phyloP scores from a whole-genome alignment of 2,888 invertebrate species.

The Ephialtes manifestator region DNA sequence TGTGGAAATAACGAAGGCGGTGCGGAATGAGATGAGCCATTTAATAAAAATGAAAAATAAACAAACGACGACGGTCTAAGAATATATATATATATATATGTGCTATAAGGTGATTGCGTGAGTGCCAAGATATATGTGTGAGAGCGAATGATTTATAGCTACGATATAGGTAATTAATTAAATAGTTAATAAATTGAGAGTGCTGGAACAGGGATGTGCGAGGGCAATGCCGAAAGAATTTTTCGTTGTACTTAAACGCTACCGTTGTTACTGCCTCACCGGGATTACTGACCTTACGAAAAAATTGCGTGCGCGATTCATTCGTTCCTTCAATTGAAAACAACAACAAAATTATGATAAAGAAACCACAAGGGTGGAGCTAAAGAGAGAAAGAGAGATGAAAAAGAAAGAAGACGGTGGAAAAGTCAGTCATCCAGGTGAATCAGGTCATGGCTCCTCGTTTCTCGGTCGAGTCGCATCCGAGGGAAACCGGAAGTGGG shows the following conservation, averaged over 20 bases:
- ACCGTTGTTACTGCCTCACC: slow-evolving; percentile 70
- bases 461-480: slow-evolving; percentile 63
- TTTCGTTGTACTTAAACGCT: slow-evolving; percentile 80
- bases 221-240: slow-evolving; percentile 47
- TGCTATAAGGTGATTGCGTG: slow-evolving; percentile 32
- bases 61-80: slow-evolving; percentile 23
- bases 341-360: slow-evolving; percentile 36
- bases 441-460: slow-evolving; percentile 58
- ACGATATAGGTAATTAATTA: slow-evolving; percentile 32
- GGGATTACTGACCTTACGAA: slow-evolving; percentile 43
- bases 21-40: slow-evolving; percentile 42
- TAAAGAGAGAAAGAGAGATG: background rate
- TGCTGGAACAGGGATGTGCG: slow-evolving; percentile 44
- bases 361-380: background rate
- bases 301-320: background rate
- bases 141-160: slow-evolving; percentile 39
- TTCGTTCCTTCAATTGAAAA: slow-evolving; percentile 13
- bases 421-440: slow-evolving; percentile 52
- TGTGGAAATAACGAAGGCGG: slow-evolving; percentile 41
- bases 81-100: slow-evolving; percentile 30
- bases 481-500: slow-evolving; percentile 63
- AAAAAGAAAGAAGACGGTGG: background rate
- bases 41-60: slow-evolving; percentile 70
- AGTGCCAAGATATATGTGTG: slow-evolving; percentile 49
- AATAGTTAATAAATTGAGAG: slow-evolving; percentile 49